A percentile compares a stretch with the other conserved stretches of the same genome.
Conservation (phyloP, 1,140 invertebrate species). For the Drosophila athabasca region DNA sequence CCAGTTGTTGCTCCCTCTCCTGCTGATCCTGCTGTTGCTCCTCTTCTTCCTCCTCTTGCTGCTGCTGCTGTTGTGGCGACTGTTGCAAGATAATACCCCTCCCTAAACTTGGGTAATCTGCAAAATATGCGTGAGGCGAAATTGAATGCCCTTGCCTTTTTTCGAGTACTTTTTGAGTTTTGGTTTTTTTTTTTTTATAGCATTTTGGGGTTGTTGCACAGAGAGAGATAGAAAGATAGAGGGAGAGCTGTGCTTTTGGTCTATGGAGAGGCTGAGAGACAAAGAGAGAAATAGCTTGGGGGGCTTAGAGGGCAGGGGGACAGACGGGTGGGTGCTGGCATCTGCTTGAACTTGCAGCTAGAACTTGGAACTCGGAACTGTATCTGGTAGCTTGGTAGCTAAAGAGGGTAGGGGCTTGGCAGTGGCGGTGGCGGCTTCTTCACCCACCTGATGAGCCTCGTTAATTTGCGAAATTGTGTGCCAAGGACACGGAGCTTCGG, state of each 20-base stretch:
- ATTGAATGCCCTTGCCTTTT: slow-evolving; percentile 47
- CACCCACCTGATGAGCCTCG: slow-evolving; percentile 73
- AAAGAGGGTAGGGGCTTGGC: background rate
- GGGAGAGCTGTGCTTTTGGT: slow-evolving; percentile 11
- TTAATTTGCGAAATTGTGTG: slow-evolving; percentile 57
- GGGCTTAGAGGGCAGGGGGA: background rate
- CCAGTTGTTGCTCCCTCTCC: background rate
- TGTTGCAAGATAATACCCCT: slow-evolving; percentile 82
- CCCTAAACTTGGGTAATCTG: slow-evolving; percentile 83
- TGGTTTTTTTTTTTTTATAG: background rate
- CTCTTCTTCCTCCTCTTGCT: slow-evolving; percentile 25
- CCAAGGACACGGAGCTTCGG: slow-evolving; percentile 54
- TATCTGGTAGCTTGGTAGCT: slow-evolving; percentile 12
- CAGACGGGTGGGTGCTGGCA: background rate
- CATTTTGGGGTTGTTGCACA: background rate
- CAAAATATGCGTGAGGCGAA: slow-evolving; percentile 73
- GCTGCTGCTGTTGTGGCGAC: slow-evolving; percentile 28
- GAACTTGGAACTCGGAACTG: slow-evolving; percentile 1
- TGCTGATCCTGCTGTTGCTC: slow-evolving; percentile 19
- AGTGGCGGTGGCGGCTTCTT: slow-evolving; percentile 17
- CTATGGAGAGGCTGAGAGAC: slow-evolving; percentile 13
- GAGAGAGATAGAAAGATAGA: slow-evolving; percentile 6
- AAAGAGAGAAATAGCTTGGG: background rate
- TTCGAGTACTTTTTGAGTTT: slow-evolving; percentile 9
- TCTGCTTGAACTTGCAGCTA: background rate